A percentile compares a stretch with the other conserved stretches of the same genome.
phyloP scores from a whole-genome alignment of 2,888 invertebrate species.

The Herminia tarsipennalis region DNA sequence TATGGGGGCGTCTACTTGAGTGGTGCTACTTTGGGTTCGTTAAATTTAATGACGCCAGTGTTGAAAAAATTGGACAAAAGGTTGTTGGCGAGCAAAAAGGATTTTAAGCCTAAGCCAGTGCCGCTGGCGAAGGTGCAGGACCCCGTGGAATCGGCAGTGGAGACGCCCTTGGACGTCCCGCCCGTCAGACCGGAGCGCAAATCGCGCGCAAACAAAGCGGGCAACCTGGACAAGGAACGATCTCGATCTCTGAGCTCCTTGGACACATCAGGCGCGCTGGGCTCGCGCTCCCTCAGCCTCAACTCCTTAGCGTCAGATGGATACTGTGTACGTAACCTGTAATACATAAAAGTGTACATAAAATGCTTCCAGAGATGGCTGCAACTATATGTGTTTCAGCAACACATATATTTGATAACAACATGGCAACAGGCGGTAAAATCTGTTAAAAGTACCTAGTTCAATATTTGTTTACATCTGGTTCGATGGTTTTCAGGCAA shows the following conservation, averaged over 20 bases:
- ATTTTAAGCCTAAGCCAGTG: constrained; percentile 78
- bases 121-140: constrained; percentile 67
- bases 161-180: constrained; percentile 44
- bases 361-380: not conserved
- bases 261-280: constrained; percentile 65
- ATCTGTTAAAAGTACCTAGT: no score
- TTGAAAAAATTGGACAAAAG: constrained; percentile 80
- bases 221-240: constrained; percentile 71
- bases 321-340: constrained; percentile 89
- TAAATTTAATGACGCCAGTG: constrained; percentile 85
- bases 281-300: constrained; percentile 87
- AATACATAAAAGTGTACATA: not conserved
- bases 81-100: constrained; percentile 78
- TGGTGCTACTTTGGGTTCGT: constrained; percentile 83
- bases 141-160: constrained; percentile 29
- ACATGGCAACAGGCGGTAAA: no score
- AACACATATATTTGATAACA: no score
- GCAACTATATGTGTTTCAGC: no score
- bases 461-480: not conserved
- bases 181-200: constrained; percentile 75
- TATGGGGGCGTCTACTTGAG: constrained; percentile 89
- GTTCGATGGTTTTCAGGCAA: no score
- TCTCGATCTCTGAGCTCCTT: constrained; percentile 76
- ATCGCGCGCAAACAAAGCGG: constrained; percentile 53
- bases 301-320: constrained; percentile 92